Base-by-base conservation (phyloP, 2,797 vertebrate species). In the Etheostoma nigrum region DNA sequence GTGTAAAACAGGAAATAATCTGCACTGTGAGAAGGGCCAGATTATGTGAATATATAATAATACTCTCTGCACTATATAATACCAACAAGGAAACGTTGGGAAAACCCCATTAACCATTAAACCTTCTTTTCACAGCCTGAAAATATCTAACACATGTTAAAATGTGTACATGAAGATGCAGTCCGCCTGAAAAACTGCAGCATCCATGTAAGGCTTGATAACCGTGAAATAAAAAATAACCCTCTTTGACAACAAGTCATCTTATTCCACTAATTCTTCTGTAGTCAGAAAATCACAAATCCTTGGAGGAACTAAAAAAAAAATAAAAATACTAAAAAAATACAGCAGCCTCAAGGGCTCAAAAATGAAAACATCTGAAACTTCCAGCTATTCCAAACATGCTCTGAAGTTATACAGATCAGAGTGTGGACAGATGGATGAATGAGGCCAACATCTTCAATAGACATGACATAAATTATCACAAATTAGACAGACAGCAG, bases 401-500 rank as follows among this genome's bases (percentile, higher is more conserved):
- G 63, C 19, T 65, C 54, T 40, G 23, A 57, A 25, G n/a, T 74
- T 9, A 2, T 2, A 11, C 19, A 36, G 45, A 54, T 33, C 30
- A 5, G 36, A 68, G 51, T 40, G 51, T 30, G 65, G 68, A 79
- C 42, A 71, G 57, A 78, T 57, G 9, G 58, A 66, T 54, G 58
- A 48, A 69, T 21, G 68, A 88, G 45, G 73, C 63, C 5, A 48
- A 75, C 65, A 36, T 54, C 51, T 47, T 74, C 18, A 59, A 80
- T 2, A 61, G 55, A 81, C 67, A 68, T 51, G 55, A 53, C 36
- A 44, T 53, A 25, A 54, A 61, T 60, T 19, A 76, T 75, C 33
- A 78, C 25, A 65, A 51, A 84, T 40, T 67, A 48, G 72, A 81
- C 47, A 60, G 18, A 80, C 80, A 87, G 82, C 74, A 89, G 85